phyloP scores from a whole-genome alignment of 2,797 vertebrate genomes.

The Gallinago nigripennis region DNA sequence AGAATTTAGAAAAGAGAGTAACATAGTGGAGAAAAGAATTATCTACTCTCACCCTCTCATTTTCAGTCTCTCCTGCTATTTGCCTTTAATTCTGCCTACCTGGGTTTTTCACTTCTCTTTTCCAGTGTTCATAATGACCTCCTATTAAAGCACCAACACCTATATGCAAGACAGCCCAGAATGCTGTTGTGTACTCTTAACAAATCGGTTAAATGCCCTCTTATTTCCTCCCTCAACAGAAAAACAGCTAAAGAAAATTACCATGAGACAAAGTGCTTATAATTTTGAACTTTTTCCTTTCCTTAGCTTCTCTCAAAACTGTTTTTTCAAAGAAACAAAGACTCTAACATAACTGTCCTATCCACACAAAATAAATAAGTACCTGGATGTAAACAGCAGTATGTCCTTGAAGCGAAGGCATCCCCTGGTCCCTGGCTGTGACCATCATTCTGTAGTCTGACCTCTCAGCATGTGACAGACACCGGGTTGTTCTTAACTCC shows the following conservation, averaged over 20 bases:
- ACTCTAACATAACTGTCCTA: background rate
- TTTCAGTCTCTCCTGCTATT: background rate
- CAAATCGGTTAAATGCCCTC: background rate
- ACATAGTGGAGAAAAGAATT: background rate
- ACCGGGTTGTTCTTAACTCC: slow-evolving; percentile 82
- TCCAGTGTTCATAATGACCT: background rate
- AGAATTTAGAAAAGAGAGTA: background rate
- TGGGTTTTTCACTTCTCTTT: background rate
- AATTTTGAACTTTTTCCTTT: background rate
- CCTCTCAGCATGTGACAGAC: slow-evolving; percentile 72
- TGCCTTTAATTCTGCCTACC: background rate
- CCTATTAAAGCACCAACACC: background rate
- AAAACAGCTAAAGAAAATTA: background rate
- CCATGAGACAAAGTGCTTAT: background rate
- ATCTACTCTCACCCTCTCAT: background rate
- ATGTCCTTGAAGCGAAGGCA: slow-evolving; percentile 76
- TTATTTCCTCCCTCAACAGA: background rate
- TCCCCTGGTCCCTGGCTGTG: slow-evolving; percentile 83
- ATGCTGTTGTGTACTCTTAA: background rate
- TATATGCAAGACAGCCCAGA: background rate
- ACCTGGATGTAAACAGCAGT: slow-evolving; percentile 87
- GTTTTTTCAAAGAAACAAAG: background rate
- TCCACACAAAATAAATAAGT: background rate
- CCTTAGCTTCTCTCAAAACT: background rate
- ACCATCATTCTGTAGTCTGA: slow-evolving; percentile 80